phyloP scores from a whole-genome alignment of 2,888 invertebrate genomes.

The Hypena proboscidalis region DNA sequence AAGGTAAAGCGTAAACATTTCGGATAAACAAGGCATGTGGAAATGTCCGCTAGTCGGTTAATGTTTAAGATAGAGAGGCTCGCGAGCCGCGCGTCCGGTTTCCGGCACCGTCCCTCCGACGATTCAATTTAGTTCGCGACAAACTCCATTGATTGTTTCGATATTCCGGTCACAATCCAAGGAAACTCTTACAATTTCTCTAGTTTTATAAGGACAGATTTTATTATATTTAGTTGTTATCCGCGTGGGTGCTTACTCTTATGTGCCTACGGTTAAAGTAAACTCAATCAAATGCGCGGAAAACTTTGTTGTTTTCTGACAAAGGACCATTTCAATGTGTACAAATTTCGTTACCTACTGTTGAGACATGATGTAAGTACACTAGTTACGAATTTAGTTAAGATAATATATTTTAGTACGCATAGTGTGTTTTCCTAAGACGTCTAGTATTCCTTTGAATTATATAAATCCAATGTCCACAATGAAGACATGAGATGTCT shows the following conservation, averaged over 20 bases:
- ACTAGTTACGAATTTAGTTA: too few species aligned
- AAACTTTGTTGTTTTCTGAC: constrained; percentile 4
- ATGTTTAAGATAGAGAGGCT: constrained; percentile 62
- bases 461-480: too few species aligned
- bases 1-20: background rate
- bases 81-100: constrained; percentile 70
- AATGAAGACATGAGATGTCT: too few species aligned
- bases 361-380: too few species aligned
- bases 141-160: constrained; percentile 83
- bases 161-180: constrained; percentile 76
- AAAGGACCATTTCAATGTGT: background rate
- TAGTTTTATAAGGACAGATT: constrained; percentile 41
- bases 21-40: constrained; percentile 27
- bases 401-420: too few species aligned
- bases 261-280: constrained; percentile 13
- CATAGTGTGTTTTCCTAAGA: too few species aligned
- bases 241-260: constrained; percentile 17
- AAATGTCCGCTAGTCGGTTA: constrained; percentile 49
- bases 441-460: too few species aligned
- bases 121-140: constrained; percentile 79
- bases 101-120: constrained; percentile 65
- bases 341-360: too few species aligned
- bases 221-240: constrained; percentile 43
- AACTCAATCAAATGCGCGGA: constrained; percentile 20
- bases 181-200: constrained; percentile 53